Conservation (phyloP, 53 echinoderm and acorn worm species). For the Patiria pectinifera region DNA sequence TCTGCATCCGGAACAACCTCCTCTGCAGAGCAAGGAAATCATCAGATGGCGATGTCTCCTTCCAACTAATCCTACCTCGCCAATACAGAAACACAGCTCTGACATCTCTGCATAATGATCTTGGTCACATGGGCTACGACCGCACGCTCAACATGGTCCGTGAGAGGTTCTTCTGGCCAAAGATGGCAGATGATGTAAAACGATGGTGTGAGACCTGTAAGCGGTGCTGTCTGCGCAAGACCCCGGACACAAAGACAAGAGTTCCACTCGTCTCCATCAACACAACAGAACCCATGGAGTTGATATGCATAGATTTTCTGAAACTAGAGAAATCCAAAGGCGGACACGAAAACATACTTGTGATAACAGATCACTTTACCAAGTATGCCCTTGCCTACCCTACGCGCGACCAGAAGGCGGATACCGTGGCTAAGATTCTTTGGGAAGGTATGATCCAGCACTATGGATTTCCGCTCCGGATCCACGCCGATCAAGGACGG, state of each 20-base stretch:
- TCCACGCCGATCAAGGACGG: constrained; percentile 74
- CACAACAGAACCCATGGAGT: constrained; percentile 44
- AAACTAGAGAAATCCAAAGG: constrained; percentile 54
- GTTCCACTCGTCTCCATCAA: constrained; percentile 43
- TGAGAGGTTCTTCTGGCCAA: constrained; percentile 51
- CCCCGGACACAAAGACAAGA: constrained; percentile 3
- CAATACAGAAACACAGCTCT: constrained; percentile 12
- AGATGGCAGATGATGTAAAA: constrained; percentile 46
- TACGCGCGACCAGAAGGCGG: constrained; percentile 61
- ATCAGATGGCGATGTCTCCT: background rate
- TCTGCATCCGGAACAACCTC: background rate
- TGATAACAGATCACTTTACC: constrained; percentile 72
- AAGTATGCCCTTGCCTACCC: constrained; percentile 60
- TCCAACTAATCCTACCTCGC: background rate
- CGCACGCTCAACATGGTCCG: constrained; percentile 50
- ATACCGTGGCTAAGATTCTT: constrained; percentile 55
- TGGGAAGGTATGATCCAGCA: constrained; percentile 68
- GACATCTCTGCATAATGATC: constrained; percentile 47
- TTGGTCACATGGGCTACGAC: constrained; percentile 46
- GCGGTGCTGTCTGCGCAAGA: constrained; percentile 57
- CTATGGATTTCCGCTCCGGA: constrained; percentile 61
- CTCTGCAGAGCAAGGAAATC: background rate
- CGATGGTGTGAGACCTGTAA: constrained; percentile 48
- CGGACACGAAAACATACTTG: constrained; percentile 50
- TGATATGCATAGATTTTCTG: constrained; percentile 55